A percentile compares a stretch with the other conserved stretches of the same genome.
Conservation (phyloP, 1,140 invertebrate species). For the Doryteuthis pealeii region DNA sequence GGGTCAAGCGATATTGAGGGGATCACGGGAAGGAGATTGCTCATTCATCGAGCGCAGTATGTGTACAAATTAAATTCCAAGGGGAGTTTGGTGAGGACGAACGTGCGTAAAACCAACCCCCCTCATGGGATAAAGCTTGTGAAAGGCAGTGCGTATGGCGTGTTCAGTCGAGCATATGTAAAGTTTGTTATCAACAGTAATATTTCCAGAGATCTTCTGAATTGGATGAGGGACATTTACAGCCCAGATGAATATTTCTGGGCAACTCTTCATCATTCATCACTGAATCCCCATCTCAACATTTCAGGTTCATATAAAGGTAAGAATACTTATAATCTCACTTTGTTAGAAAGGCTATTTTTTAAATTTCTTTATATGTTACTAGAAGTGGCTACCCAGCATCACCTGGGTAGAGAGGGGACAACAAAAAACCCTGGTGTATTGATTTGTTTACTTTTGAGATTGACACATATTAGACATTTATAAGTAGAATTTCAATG, state of each 20-base stretch:
- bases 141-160: slow-evolving; percentile 32
- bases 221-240: slow-evolving; percentile 28
- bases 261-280: slow-evolving; percentile 24
- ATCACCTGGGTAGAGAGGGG: too few species aligned
- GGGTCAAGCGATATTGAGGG: slow-evolving; percentile 26
- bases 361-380: too few species aligned
- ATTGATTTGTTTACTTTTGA: too few species aligned
- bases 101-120: slow-evolving; percentile 14
- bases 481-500: too few species aligned
- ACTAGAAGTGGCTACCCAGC: too few species aligned
- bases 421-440: too few species aligned
- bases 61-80: neutral
- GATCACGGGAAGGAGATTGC: neutral
- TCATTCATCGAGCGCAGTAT: neutral
- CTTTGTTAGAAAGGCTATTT: too few species aligned
- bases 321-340: too few species aligned
- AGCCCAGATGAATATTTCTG: slow-evolving; percentile 34
- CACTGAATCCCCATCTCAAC: slow-evolving; percentile 9
- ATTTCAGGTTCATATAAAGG: neutral
- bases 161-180: slow-evolving; percentile 26
- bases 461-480: too few species aligned
- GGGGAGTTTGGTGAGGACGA: neutral
- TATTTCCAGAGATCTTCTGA: slow-evolving; percentile 20
- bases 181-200: slow-evolving; percentile 19
- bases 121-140: slow-evolving; percentile 22